Percentiles rank a stretch among this genome's conserved stretches.
Evolutionary conservation across 2,888 invertebrate species (phyloP).

Genomic region (Cheilosia variabilis): DNA sequence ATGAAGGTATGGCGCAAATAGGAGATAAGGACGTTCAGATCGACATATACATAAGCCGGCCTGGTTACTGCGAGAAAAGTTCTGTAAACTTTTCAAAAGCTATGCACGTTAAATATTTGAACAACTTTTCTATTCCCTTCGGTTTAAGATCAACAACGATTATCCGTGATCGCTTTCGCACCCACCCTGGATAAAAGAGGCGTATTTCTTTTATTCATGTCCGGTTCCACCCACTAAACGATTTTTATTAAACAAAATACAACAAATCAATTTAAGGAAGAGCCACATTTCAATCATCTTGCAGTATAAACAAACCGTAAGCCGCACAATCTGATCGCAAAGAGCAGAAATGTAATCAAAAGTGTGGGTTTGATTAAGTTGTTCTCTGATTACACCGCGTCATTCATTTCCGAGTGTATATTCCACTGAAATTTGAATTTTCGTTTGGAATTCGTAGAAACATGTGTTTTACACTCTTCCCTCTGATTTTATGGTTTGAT

Average conservation of each 20-base stretch:
- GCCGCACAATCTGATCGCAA: constrained; percentile 6
- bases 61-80: too few species aligned
- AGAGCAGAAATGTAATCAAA: constrained; percentile 8
- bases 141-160: too few species aligned
- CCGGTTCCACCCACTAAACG: neutral
- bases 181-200: too few species aligned
- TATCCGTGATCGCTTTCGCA: too few species aligned
- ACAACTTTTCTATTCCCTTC: too few species aligned
- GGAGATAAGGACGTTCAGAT: too few species aligned
- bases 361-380: constrained; percentile 22
- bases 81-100: too few species aligned
- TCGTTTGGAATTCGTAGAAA: neutral
- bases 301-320: constrained; percentile 4
- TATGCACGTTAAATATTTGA: too few species aligned
- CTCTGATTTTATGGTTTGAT: constrained; percentile 22
- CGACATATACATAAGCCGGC: too few species aligned
- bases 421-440: constrained; percentile 7
- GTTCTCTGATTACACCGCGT: constrained; percentile 13
- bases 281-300: constrained; percentile 14
- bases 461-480: constrained; percentile 1
- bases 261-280: constrained; percentile 9
- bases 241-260: neutral
- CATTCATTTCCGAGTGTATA: neutral
- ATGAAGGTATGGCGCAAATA: too few species aligned
- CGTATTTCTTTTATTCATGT: neutral